Conservation (phyloP, 2,113 vertebrate species). For the Hippopotamus amphibius region DNA sequence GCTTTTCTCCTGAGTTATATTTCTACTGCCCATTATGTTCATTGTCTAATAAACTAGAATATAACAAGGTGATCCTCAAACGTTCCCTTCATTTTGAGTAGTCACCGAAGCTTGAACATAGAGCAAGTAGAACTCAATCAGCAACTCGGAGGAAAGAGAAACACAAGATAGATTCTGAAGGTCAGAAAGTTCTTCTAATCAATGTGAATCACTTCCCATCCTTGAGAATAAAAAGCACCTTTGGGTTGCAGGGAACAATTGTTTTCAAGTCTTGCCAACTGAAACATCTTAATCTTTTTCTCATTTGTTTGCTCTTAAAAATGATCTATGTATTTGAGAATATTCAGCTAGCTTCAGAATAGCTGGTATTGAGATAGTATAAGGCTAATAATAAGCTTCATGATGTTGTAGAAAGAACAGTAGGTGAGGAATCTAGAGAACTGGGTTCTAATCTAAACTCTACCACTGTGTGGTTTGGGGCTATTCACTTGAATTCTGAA, state of each 20-base stretch:
- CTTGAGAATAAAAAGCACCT: not conserved
- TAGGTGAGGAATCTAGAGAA: not conserved
- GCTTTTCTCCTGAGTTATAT: conserved; percentile 17
- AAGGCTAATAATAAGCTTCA: not conserved
- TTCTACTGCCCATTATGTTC: not conserved
- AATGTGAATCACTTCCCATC: not conserved
- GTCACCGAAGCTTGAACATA: not conserved
- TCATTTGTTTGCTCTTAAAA: conserved; percentile 50
- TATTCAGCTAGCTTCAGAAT: not conserved
- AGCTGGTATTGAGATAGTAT: not conserved
- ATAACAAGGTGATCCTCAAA: not conserved
- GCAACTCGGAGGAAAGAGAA: not conserved
- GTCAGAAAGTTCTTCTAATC: conserved; percentile 44
- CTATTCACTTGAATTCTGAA: not conserved
- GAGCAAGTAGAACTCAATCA: conserved; percentile 41
- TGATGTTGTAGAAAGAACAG: not conserved
- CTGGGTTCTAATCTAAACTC: conserved; percentile 1
- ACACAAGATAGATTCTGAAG: conserved; percentile 23
- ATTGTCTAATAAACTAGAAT: not conserved
- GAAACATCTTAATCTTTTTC: not conserved
- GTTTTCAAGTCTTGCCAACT: not conserved
- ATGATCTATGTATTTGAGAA: not conserved
- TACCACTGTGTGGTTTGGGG: not conserved
- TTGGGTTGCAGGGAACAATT: not conserved
- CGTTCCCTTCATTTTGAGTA: not conserved